Base-by-base conservation (phyloP, 2,888 invertebrate genomes). In the Pollenia griseotomentosa region DNA sequence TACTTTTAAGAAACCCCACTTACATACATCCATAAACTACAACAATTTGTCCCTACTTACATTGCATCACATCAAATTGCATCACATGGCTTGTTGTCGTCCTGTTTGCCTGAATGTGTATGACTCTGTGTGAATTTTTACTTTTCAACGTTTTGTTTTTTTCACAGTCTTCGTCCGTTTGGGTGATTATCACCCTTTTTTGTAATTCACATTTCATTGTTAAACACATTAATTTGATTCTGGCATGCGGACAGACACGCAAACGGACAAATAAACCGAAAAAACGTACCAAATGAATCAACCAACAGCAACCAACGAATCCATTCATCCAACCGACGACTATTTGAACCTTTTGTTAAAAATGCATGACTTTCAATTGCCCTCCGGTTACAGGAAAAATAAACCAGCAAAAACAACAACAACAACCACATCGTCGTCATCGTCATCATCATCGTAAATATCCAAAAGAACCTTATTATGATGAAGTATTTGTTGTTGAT, bases 321-420 rank as follows among this genome's bases (percentile, higher is more conserved):
- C 57, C 70, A 79, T 79, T 19, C 23, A 59, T 40, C 55, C 57
- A 78, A 55, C 40, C 71, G 74, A 79, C 14, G 70, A 75, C 23
- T 23, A 53, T 83, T 80, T 83, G 81, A 84, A 81, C 65, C 71
- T 73, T 81, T 87, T 84, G 42, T 63, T 33, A 78, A 84, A 78
- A 82, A 84, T 86, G 86, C 88, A 85, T 89, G 89, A 89, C 89
- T 86, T 89, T 88, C 89, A 89, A 88, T 85, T 83, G 88, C 83
- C 88, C 88, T 88, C 83, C 79, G 80, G 83, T 77, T 73, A 74
- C 68, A 77, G 70, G 55, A 84, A 77, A 57, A 71, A 19, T 48
- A 65, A 75, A 77, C 51, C 63, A 74, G 73, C 48, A 42, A 59
- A 57, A 71, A 9, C 40, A 33, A 55, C 44, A 74, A 55, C 66